A percentile compares a stretch with the other conserved stretches of the same genome.
These are phyloP conservation scores for Crocallis elinguaria DNA, from an alignment of 2,888 invertebrate genomes.

Conservation along the genomic window DNA sequence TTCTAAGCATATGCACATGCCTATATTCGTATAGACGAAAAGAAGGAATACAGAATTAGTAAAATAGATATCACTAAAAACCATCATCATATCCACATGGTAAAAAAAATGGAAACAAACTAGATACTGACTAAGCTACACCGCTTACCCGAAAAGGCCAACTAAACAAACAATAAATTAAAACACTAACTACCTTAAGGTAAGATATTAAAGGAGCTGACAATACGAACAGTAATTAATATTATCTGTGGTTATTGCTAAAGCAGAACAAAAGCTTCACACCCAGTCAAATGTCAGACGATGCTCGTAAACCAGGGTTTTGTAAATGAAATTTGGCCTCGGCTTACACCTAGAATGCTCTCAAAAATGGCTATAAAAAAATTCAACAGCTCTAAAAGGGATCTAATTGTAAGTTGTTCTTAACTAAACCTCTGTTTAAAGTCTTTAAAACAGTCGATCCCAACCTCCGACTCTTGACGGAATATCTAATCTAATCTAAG, in stretches of 20 bases:
- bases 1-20: too few species aligned
- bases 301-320: conserved; percentile 57
- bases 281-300: conserved; percentile 60
- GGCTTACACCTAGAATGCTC: conserved; percentile 46
- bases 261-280: conserved; percentile 53
- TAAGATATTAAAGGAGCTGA: conserved; percentile 4
- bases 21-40: too few species aligned
- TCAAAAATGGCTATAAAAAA: conserved; percentile 40
- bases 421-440: not conserved
- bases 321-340: conserved; percentile 61
- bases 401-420: conserved; percentile 39
- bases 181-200: conserved; percentile 9
- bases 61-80: too few species aligned
- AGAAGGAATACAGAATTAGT: too few species aligned
- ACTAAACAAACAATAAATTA: not conserved
- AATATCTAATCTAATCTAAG: too few species aligned
- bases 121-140: too few species aligned
- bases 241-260: conserved; percentile 48
- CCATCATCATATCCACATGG: too few species aligned
- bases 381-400: conserved; percentile 45
- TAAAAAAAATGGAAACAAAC: too few species aligned
- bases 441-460: conserved; percentile 4
- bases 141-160: too few species aligned
- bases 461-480: conserved; percentile 12
- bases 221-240: conserved; percentile 44